Evolutionary conservation across 2,797 vertebrate species (phyloP).

Genomic region (Sitta carolinensis): DNA sequence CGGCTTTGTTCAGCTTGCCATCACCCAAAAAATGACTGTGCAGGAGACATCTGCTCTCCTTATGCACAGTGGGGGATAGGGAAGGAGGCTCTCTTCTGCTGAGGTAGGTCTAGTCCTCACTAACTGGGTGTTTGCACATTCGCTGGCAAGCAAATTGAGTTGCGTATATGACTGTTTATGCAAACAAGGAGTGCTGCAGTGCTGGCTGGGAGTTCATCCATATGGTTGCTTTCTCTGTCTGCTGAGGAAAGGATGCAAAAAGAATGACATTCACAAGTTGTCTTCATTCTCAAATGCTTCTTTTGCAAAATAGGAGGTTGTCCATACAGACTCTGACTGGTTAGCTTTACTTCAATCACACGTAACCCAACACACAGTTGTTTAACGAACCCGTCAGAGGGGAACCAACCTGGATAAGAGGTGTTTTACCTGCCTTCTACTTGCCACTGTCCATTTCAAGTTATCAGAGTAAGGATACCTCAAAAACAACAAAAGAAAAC

Average conservation of each 20-base stretch:
- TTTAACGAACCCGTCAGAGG: neutral
- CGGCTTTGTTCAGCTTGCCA: neutral
- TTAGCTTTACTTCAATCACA: neutral
- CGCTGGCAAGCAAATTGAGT: neutral
- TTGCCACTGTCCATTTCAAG: neutral
- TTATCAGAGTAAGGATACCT: neutral
- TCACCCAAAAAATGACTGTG: neutral
- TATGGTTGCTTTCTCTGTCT: neutral
- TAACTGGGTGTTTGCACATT: neutral
- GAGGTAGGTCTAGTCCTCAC: neutral
- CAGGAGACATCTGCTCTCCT: constrained; percentile 37
- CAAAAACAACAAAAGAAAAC: neutral
- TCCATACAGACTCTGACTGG: neutral
- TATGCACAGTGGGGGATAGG: neutral
- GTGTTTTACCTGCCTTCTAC: neutral
- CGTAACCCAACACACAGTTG: fast-evolving
- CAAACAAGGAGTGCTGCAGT: neutral
- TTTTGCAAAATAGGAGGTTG: neutral
- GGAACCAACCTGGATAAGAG: neutral
- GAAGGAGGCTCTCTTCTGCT: neutral
- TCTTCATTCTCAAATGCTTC: neutral
- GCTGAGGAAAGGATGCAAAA: neutral
- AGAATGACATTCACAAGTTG: neutral
- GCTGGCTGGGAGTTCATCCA: neutral
- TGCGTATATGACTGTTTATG: constrained; percentile 28